Evolutionary conservation across 2,888 invertebrate genomes (phyloP).

Genomic region (Neoscelio sp.): DNA sequence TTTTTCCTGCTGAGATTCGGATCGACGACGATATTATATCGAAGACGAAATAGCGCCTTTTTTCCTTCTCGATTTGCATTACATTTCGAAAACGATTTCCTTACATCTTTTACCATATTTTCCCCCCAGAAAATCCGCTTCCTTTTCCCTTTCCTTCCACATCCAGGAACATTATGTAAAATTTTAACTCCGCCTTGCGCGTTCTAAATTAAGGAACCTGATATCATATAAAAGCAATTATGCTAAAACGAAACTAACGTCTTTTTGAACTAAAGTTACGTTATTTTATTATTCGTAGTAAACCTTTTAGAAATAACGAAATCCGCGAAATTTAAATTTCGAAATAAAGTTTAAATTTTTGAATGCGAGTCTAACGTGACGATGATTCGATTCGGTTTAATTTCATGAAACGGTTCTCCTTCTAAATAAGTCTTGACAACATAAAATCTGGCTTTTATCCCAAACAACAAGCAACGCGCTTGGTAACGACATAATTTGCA

Average conservation of each 20-base stretch:
- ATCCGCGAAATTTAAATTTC: background rate
- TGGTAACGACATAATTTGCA: conserved; percentile 63
- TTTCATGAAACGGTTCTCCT: conserved; percentile 28
- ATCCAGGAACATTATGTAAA: conserved; percentile 17
- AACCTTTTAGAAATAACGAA: no score
- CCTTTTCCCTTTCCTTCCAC: no score
- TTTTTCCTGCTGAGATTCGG: conserved; percentile 2
- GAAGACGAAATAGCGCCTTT: conserved; percentile 18
- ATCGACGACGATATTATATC: conserved; percentile 25
- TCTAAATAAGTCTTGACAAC: conserved; percentile 45
- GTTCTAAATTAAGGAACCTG: background rate
- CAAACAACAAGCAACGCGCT: conserved; percentile 47
- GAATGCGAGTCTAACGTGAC: conserved; percentile 1
- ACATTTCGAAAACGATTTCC: conserved; percentile 6
- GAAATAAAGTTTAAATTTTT: background rate
- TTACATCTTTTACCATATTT: conserved; percentile 22
- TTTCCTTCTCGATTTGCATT: conserved; percentile 30
- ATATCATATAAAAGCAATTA: background rate
- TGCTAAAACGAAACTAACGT: background rate
- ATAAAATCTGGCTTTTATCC: conserved; percentile 60
- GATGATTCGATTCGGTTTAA: conserved; percentile 29
- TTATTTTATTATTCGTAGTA: no score
- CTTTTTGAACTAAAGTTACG: no score
- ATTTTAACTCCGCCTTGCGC: conserved; percentile 2
- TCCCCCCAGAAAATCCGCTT: conserved; percentile 3